Base-by-base conservation (phyloP, 2,888 invertebrate species). In the Drosophila ezoana region DNA sequence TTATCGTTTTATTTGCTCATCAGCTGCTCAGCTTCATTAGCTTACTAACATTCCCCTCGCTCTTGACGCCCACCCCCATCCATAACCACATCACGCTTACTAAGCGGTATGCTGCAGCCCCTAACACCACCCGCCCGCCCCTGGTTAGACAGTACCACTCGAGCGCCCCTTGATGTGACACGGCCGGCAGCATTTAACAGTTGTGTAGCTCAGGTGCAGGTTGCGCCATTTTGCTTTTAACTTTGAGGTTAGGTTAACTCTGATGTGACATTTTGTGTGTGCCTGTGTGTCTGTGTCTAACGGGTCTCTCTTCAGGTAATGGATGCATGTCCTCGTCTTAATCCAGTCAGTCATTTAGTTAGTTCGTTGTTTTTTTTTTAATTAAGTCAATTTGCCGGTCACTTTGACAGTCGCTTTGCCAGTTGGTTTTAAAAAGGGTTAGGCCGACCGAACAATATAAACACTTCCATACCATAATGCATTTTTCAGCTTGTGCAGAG, bases 1-100 rank as follows among this genome's bases (percentile, higher is more conserved):
- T 52, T 71, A 80, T 80, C 77, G 71, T 66, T 76, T 76, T 72
- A 80, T 80, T 76, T 76, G 58, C 66, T 56, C 66, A 76, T 80
- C 77, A 80, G 76, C 76, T 75, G 61, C 64, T 65, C 48, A 47
- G 75, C 75, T 78, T 78, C 79, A 75, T 73, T 78, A 76, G 77
- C 54, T 67, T 58, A 41, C 45, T 40, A 68, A 58, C 52, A 40
- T 47, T 45, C 32, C 40, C 38, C 48, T 16, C 37, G n/a, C 45
- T 32, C 43, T 0, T 9, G 13, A 33, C 44, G 44, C 1, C 6
- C 16, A 3, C 18, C 40, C 38, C 10, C 5, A n/a, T 20, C 44
- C 37, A 10, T 11, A 5, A 9, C 35, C 40, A 23, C 14, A 28
- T 28, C 8, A 28, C 28, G 28, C 28, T 28, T 28, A 8, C 28